A percentile compares a stretch with the other conserved stretches of the same genome.
These are phyloP conservation scores for Hippocampus zosterae DNA, from an alignment of 2,113 vertebrate species.

Conservation along the genomic window DNA sequence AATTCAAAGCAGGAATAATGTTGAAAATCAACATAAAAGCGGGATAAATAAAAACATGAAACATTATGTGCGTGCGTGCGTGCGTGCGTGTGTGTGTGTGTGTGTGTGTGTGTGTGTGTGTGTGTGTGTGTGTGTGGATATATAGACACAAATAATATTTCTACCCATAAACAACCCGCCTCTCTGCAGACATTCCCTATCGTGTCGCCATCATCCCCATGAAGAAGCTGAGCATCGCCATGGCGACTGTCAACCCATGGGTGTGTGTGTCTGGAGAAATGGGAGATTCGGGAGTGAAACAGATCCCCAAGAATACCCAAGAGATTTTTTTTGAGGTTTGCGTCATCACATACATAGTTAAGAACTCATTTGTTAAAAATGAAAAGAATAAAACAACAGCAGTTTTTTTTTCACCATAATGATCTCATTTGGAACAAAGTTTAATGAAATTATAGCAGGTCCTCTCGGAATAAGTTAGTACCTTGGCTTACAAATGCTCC, in stretches of 20 bases:
- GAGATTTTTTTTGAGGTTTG: conserved; percentile 96
- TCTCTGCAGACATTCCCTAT: conserved; percentile 85
- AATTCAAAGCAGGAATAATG: neutral
- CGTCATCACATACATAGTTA: neutral
- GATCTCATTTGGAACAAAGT: neutral
- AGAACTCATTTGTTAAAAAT: neutral
- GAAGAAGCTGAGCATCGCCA: conserved; percentile 94
- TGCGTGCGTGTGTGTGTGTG: too few relatives aligned
- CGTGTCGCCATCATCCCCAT: conserved; percentile 91
- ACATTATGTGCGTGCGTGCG: too few relatives aligned
- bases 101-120: too few relatives aligned
- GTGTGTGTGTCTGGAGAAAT: conserved; percentile 94
- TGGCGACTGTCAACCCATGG: conserved; percentile 94
- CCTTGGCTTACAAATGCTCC: too few relatives aligned
- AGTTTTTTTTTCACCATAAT: neutral
- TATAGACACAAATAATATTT: too few relatives aligned
- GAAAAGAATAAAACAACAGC: neutral
- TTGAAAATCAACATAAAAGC: too few relatives aligned
- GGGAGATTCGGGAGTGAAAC: conserved; percentile 88
- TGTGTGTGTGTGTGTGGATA: too few relatives aligned
- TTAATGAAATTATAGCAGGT: neutral
- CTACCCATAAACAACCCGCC: conserved; percentile 1
- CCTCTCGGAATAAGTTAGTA: too few relatives aligned
- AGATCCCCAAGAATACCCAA: conserved; percentile 91
- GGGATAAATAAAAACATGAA: too few relatives aligned